Evolutionary conservation across 2,113 vertebrate genomes (phyloP).

Genomic region (Crotalus horridus): DNA sequence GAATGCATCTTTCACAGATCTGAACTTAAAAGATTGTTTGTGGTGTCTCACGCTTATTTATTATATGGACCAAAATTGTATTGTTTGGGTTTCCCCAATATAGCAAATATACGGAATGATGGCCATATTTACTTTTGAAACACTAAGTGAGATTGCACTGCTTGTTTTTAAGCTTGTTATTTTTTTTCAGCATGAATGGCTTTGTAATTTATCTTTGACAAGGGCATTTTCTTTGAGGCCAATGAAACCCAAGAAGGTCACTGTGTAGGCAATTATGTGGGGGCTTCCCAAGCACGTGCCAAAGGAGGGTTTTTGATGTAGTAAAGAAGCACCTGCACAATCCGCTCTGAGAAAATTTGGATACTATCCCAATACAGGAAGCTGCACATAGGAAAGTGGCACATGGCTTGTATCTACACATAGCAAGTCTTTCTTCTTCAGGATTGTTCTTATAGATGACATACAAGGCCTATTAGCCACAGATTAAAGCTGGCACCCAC

Average conservation of each 20-base stretch:
- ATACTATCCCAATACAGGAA: neutral
- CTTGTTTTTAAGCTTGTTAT: neutral
- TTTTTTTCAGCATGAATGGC: neutral
- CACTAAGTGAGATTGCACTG: too few relatives aligned
- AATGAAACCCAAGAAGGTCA: neutral
- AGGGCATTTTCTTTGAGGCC: neutral
- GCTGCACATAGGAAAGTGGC: neutral
- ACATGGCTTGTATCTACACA: neutral
- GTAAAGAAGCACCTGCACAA: neutral
- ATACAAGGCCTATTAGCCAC: neutral
- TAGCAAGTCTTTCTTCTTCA: neutral
- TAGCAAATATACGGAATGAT: neutral
- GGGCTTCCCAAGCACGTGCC: neutral
- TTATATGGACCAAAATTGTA: neutral
- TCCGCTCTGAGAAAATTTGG: neutral
- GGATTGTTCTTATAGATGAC: neutral
- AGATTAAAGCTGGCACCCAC: neutral
- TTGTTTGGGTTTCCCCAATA: neutral
- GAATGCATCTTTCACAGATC: constrained; percentile 15
- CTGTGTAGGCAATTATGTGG: neutral
- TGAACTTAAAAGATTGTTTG: constrained; percentile 9
- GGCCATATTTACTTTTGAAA: neutral
- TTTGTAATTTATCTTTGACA: neutral
- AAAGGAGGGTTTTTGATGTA: neutral
- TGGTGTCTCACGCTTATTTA: neutral